Base-by-base conservation (phyloP, 2,113 vertebrate genomes). In the Lepus americanus region DNA sequence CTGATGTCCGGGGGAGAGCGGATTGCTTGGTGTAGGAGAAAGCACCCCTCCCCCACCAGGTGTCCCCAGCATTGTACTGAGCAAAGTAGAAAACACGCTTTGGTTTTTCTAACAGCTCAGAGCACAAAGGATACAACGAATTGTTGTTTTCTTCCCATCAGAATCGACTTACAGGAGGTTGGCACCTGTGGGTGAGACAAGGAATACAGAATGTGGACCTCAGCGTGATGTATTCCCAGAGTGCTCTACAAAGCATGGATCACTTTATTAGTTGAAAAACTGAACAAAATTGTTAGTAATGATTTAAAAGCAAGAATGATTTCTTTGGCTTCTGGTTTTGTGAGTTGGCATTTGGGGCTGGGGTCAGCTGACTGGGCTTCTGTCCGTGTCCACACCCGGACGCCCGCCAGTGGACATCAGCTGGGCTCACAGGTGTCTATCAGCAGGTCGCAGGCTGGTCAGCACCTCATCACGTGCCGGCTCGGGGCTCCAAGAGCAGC, bases 351-450 rank as follows among this genome's bases (percentile, higher is more conserved):
- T 51, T 72, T 85, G n/a, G 61, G 78, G 23, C 17, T 1, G 25
- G 44, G 20, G 0, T 6, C 22, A 9, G 25, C 9, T 70, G 67
- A 55, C 53, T 5, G 82, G 7, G 20, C 72, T 83, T 7, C 59
- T 4, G 0, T 7, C 0, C 0, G 6, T 20, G 25, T 61, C 67
- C 33, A 4, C 1, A 1, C 3, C 29, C 22, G 44, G 63, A 22
- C 1, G 23, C 72, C 70, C 0, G 0, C 9, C 0, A 4, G 69
- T 1, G 51, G 82, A 16, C 53, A 25, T 23, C 76, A 0, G 2
- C 16, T 1, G 25, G 8, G 39, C 4, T 6, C 20, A 8, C 49
- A 2, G 0, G 0, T 5, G 29, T 25, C 6, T 25, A 13, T 74
- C 61, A 1, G 16, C 83, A 25, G 19, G 64, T 33, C 53, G 81